Base-by-base conservation (phyloP, 2,888 invertebrate species). In the Sesia apiformis region DNA sequence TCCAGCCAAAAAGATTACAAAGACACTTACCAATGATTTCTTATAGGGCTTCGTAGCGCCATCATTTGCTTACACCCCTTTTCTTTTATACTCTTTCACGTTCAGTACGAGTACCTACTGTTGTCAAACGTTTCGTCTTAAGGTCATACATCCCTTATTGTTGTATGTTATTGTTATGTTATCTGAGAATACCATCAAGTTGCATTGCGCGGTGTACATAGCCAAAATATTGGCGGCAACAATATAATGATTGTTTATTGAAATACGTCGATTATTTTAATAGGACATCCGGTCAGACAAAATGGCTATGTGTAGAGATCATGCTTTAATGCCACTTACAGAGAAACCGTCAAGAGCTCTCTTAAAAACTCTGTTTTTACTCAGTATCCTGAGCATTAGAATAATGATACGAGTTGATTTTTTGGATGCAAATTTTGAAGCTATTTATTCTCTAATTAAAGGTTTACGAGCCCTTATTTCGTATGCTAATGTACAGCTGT, bases 191-290 rank as follows among this genome's bases (percentile, higher is more conserved):
- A 23, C 23, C 23, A 23, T 23, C 23, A 23, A 23, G 23, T 23
- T 23, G 23, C 23, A 23, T 23, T 23, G 23, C 23, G 23, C 23
- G 23, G 23, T 23, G 23, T 23, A 51, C 4, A 53, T 58, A 60
- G 51, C 63, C 67, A 71, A 76, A 74, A 72, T 66, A 70, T 66
- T 65, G 60, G 65, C 61, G 64, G 67, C 70, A 69, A 71, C 72
- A 72, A 71, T 68, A 75, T 81, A 81, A 81, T 76, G 78, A 67
- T 66, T 77, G 80, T 77, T 85, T 83, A 85, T 83, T 86, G 84
- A 83, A 85, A 81, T 76, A 76, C 76, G 70, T 65, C 78, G 70
- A 86, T 86, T 87, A 87, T 82, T 86, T 85, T 87, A 88, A 87
- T 86, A 84, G 81, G 75, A 85, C 82, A 84, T 85, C 84, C 84